Conservation (phyloP, 1,140 invertebrate genomes). For the Dufourea novaeangliae region DNA sequence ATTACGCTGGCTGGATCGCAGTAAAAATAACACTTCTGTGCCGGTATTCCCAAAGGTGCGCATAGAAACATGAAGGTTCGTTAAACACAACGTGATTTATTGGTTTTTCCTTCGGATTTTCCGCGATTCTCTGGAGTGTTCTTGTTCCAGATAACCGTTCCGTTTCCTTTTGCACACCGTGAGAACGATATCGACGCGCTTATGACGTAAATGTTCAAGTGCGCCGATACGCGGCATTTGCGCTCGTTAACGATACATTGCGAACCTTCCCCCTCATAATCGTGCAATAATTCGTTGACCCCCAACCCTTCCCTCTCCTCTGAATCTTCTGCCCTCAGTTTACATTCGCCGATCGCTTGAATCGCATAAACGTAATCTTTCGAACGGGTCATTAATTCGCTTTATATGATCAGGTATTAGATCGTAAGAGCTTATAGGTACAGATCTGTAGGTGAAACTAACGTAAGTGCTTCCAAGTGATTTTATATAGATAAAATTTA, state of each 20-base stretch:
- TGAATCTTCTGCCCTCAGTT: too few species aligned
- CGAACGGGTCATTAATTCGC: neutral
- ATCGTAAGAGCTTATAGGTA: neutral
- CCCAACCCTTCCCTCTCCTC: neutral
- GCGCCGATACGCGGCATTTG: conserved; percentile 8
- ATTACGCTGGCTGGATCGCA: conserved; percentile 19
- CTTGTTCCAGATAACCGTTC: conserved; percentile 56
- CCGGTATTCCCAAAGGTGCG: conserved; percentile 57
- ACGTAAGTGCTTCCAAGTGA: too few species aligned
- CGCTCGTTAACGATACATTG: conserved; percentile 9
- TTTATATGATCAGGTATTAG: neutral
- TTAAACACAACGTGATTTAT: conserved; percentile 66
- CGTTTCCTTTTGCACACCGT: conserved; percentile 23
- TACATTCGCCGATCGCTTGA: neutral
- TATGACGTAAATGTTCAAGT: neutral
- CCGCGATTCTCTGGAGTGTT: conserved; percentile 55
- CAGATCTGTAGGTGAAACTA: too few species aligned
- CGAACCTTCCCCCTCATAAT: neutral
- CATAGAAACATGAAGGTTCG: conserved; percentile 64
- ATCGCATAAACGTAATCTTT: conserved; percentile 5
- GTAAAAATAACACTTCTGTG: conserved; percentile 39
- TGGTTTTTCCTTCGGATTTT: conserved; percentile 60
- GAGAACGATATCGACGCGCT: conserved; percentile 11
- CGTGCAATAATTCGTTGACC: neutral
- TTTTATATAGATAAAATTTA: too few species aligned